Evolutionary conservation across 1,140 invertebrate genomes (phyloP), one percentile per base, ranked within the genome.

Genomic region (Lineus longissimus): DNA sequence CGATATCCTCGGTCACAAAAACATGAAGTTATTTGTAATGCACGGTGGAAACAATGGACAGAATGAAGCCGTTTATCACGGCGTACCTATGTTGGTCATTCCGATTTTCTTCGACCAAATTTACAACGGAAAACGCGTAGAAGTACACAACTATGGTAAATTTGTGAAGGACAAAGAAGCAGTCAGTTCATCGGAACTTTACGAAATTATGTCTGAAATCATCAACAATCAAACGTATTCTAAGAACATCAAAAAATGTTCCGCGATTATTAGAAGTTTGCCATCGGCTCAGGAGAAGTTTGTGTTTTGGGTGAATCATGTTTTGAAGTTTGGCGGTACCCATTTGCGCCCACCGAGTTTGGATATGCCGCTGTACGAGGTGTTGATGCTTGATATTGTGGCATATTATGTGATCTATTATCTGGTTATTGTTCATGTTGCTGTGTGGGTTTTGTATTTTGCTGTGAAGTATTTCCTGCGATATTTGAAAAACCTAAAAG

Each of bases 41-140:
- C 90, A 93, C 68, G 88, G 86, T 23, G 91, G 90, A 0, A 84
- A 90, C 36, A 84, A 90, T 72, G 87, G 90, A 19, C 87, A 86
- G 0, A 88, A 87, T 41, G 91, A 93, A 76, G 86, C 89, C 6
- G 83, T 90, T 51, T 86, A 89, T 69, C 89, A 85, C 68, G 89
- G 86, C 9, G 87, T 91, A 4, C 90, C 91, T 0, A 84, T 90
- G 41, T 78, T 93, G 7, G 85, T 86, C 19, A 86, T 91, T 67
- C 90, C 91, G 11, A 77, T 91, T 61, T 85, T 86, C 60, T 88
- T 85, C 1, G 89, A 91, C 68, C 87, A 90, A 70, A 71, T 68
- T 9, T 77, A 77, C 9, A 87, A 86, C 71, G 67, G 76, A 0
- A 65, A 70, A 9, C 68, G 74, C 29, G 67, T 81, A 63, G 68